Percentiles rank a stretch among this genome's conserved stretches.
phyloP scores from a whole-genome alignment of 2,888 invertebrate species.

The Pheosia gnoma region DNA sequence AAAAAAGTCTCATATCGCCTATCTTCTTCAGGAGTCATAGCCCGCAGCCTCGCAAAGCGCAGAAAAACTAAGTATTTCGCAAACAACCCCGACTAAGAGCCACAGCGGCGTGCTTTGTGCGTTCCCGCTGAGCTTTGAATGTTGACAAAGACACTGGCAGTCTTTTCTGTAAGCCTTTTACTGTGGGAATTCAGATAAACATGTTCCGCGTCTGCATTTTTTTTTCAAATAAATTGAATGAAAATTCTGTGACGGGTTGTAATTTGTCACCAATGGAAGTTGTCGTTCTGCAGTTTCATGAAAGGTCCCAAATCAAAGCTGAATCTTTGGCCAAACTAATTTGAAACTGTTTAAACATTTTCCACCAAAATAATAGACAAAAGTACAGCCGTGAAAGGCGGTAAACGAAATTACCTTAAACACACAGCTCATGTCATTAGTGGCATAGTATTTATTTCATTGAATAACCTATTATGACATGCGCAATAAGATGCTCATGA shows the following conservation, averaged over 20 bases:
- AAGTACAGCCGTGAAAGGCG: no score
- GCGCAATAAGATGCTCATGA: no score
- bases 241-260: not conserved
- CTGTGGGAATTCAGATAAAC: constrained; percentile 38
- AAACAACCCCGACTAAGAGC: constrained; percentile 33
- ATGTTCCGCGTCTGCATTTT: constrained; percentile 19
- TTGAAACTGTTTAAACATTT: no score
- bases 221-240: constrained; percentile 3
- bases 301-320: not conserved
- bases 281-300: not conserved
- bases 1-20: not conserved
- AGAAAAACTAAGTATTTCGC: constrained; percentile 37
- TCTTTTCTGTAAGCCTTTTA: constrained; percentile 38
- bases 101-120: constrained; percentile 37
- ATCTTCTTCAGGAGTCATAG: not conserved
- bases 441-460: no score
- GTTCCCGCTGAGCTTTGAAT: constrained; percentile 44
- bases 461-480: no score
- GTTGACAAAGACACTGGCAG: constrained; percentile 43
- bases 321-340: no score
- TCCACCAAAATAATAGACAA: no score
- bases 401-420: no score
- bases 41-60: constrained; percentile 11
- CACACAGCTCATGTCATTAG: no score
- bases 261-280: not conserved